Evolutionary conservation across 2,797 vertebrate species (phyloP).

Genomic region (Catostomus latipinnis): DNA sequence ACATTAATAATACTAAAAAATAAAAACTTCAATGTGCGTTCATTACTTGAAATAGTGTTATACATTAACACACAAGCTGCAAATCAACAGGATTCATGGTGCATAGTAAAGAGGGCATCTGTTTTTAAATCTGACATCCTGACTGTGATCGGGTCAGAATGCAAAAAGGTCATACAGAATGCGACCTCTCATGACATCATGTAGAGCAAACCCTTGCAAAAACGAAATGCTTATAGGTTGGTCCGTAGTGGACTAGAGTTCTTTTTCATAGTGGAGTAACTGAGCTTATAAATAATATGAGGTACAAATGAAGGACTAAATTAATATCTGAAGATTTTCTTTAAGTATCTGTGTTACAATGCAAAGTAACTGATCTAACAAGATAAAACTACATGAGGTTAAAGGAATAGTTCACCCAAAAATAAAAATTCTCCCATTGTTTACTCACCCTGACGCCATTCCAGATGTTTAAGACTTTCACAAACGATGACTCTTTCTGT

Average conservation of each 20-base stretch:
- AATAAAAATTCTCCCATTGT: no score
- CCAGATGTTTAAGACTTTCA: no score
- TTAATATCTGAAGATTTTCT: neutral
- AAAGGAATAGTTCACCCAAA: no score
- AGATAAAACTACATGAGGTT: neutral
- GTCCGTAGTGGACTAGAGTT: neutral
- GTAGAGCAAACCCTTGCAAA: slow-evolving; percentile 1
- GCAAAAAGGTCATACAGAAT: slow-evolving; percentile 13
- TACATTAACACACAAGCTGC: slow-evolving; percentile 65
- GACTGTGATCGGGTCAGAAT: neutral
- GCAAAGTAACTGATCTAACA: neutral
- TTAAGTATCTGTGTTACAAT: neutral
- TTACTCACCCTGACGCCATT: no score
- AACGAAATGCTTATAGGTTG: neutral
- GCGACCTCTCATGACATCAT: slow-evolving; percentile 52
- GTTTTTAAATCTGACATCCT: neutral
- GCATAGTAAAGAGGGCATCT: slow-evolving; percentile 79
- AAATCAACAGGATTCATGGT: slow-evolving; percentile 66
- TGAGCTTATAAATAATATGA: slow-evolving; percentile 1
- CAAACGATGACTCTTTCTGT: no score
- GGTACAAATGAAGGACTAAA: neutral
- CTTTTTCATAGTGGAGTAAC: neutral
- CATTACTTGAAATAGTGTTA: slow-evolving; percentile 24
- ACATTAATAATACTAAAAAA: neutral
- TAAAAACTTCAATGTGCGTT: neutral